Evolutionary conservation across 2,113 vertebrate species (phyloP), one percentile per base, ranked within the genome.

Genomic region (Sciurus niger): DNA sequence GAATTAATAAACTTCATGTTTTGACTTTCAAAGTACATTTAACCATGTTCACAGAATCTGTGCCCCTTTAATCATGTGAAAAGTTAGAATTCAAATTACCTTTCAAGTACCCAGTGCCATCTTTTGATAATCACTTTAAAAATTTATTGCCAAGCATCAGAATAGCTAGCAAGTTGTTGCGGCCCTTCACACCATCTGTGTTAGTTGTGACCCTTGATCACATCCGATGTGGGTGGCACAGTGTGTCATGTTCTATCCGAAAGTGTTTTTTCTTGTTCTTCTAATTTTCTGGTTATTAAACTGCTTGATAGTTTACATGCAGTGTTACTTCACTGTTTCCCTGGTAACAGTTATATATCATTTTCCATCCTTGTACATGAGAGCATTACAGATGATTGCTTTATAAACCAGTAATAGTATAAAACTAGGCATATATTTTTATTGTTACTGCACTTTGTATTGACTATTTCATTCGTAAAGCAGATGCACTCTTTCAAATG

Each of bases 261-360:
- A 98, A 55, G 40, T 86, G 24, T 51, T 96, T 98, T 96, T 95
- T 96, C 4, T 32, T 94, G 13, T 88, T 94, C 93, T 98, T 98
- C 83, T 98, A 93, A 97, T 98, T 98, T 98, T 98, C 77, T 16
- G 34, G 73, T 97, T 98, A 97, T 98, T 98, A 97, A 98, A 98
- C 9, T 93, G 96, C 95, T 97, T 96, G 89, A 97, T 98, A 98
- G 98, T 98, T 98, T 98, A 97, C 65, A 97, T 85, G 98, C 96
- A 97, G 89, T 98, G 98, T 98, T 89, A 96, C 84, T 97, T 98
- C 95, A 89, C 88, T 96, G 98, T 98, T 98, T 98, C 98, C 98
- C 97, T 98, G 98, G 98, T 98, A 98, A 98, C 98, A 96, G 95
- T 89, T 97, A 97, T 97, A 96, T 98, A 98, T 98, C 95, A 98